Evolutionary conservation across 1,140 invertebrate species (phyloP).

Genomic region (Orchestia grillus): DNA sequence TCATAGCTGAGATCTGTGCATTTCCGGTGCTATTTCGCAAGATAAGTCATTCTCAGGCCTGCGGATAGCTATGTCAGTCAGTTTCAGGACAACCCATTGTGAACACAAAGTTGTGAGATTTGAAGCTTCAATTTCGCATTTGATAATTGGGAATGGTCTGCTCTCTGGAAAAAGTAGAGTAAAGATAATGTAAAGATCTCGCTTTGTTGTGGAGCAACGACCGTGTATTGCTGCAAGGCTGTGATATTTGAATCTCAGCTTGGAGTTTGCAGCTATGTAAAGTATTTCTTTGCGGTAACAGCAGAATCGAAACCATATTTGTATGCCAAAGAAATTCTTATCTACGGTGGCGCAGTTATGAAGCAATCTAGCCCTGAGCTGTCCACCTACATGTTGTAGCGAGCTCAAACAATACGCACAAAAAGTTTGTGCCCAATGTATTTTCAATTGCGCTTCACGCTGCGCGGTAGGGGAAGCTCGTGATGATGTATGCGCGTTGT

Average conservation of each 20-base stretch:
- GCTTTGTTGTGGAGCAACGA: background rate
- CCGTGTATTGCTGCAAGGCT: background rate
- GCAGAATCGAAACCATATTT: background rate
- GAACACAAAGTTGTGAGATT: background rate
- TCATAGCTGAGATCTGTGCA: background rate
- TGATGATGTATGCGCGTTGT: background rate
- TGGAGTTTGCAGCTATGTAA: background rate
- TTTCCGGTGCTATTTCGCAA: background rate
- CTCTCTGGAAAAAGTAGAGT: background rate
- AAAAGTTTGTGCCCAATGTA: background rate
- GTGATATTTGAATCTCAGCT: background rate
- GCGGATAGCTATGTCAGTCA: background rate
- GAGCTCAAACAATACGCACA: background rate
- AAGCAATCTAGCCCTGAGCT: no score
- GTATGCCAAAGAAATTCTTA: background rate
- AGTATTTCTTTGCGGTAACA: background rate
- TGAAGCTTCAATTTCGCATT: background rate
- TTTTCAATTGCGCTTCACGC: background rate
- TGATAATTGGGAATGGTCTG: background rate
- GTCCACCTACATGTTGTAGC: no score
- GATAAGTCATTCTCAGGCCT: background rate
- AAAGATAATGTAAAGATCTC: background rate
- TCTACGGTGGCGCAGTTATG: no score
- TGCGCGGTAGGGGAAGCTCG: background rate
- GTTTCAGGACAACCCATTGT: background rate